Evolutionary conservation across 2,113 vertebrate genomes (phyloP).

Genomic region (Uropsilus gracilis): DNA sequence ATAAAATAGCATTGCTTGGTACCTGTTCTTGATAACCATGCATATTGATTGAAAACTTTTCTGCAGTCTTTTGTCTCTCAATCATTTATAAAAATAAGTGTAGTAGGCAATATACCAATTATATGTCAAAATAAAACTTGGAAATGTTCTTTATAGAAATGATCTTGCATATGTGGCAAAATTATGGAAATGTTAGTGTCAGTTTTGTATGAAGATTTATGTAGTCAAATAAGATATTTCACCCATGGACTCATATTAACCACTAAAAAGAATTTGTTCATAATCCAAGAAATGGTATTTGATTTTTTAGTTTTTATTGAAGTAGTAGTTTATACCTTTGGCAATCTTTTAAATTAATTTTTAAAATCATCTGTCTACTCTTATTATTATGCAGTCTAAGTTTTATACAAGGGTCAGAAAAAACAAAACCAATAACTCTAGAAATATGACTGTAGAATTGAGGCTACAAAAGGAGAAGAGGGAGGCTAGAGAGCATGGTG

Average conservation of each 20-base stretch:
- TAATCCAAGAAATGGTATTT: background rate
- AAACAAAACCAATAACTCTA: too few species aligned
- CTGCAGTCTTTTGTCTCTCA: background rate
- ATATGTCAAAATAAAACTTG: background rate
- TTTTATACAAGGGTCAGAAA: background rate
- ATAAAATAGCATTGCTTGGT: background rate
- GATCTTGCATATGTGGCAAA: background rate
- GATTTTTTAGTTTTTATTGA: background rate
- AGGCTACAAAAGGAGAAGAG: background rate
- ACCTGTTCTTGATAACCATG: background rate
- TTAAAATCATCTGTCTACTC: background rate
- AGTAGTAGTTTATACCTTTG: background rate
- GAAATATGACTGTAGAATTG: too few species aligned
- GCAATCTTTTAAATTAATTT: conserved; percentile 26
- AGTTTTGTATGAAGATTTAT: background rate
- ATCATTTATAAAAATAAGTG: background rate
- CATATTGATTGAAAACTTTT: background rate
- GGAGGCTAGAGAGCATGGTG: too few species aligned
- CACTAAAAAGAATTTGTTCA: background rate
- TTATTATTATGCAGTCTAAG: background rate
- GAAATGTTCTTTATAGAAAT: background rate
- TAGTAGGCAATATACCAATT: background rate
- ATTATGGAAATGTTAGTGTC: background rate
- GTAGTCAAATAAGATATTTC: background rate
- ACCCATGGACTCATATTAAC: background rate